phyloP scores from a whole-genome alignment of 2,113 vertebrate genomes.

The Polyodon spathula region DNA sequence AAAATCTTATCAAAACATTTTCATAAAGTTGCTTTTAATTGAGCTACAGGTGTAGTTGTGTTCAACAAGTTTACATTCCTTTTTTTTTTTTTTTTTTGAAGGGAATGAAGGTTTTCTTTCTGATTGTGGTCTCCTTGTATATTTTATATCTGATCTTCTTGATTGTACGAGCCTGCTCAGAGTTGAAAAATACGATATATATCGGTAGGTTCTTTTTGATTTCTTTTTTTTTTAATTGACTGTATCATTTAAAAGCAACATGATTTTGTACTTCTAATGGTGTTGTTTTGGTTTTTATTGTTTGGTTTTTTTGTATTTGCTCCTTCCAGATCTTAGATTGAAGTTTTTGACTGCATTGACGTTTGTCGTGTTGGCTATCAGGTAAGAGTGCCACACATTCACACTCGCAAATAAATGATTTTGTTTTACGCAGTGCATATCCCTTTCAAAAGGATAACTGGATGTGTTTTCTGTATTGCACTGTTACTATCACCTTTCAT shows the following conservation, averaged over 20 bases:
- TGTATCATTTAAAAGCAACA: no score
- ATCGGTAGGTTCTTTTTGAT: constrained; percentile 69
- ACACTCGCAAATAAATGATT: no score
- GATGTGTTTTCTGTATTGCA: no score
- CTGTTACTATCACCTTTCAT: no score
- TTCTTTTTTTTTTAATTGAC: no score
- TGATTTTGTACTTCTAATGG: no score
- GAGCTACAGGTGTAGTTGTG: no score
- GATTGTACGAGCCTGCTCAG: constrained; percentile 85
- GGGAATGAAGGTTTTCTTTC: constrained; percentile 93
- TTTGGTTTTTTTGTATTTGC: constrained; percentile 14
- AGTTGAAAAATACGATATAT: constrained; percentile 92
- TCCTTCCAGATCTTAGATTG: constrained; percentile 78
- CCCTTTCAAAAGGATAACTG: no score
- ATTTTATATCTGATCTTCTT: constrained; percentile 85
- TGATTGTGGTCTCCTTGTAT: constrained; percentile 72
- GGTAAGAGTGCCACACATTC: constrained; percentile 46
- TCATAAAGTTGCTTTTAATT: no score
- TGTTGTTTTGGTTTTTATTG: no score
- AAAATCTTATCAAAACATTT: no score
- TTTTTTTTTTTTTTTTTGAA: constrained; percentile 22
- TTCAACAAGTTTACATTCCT: neutral
- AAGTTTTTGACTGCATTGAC: constrained; percentile 91
- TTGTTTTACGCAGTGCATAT: no score
- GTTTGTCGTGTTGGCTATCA: constrained; percentile 84